Evolutionary conservation across 1,140 invertebrate genomes (phyloP), one percentile per base, ranked within the genome.

Genomic region (Armadillidium nasatum): DNA sequence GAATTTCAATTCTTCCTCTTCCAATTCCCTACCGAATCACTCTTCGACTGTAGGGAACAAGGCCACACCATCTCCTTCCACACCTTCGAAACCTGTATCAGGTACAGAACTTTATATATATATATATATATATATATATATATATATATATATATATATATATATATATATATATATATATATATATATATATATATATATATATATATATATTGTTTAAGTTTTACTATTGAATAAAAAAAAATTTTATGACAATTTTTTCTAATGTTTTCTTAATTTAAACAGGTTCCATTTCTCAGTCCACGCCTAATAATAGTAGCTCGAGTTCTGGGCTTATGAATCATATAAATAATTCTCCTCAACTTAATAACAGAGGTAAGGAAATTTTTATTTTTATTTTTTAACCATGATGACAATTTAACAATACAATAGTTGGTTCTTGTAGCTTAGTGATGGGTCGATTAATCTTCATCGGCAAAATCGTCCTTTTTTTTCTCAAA

Each of bases 271-370:
- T 79, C 67, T 43, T 43, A 10, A 66, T 19, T 44, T 66, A 79
- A 66, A 10, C 74, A 81, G 80, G 79, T 78, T 78, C 79, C 22
- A 78, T 76, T 44, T 82, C 76, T 79, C 80, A 79, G 72, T 60
- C 87, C 82, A 88, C 87, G 83, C 85, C 86, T 82, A 88, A 87
- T 85, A 88, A 88, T 84, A 88, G 86, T 83, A 87, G 87, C 81
- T 87, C 87, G 81, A 88, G 86, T 84, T 87, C 87, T 81, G 87
- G 86, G 70, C 86, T 84, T 82, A 82, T 80, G 75, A 88, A 88
- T 83, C 87, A 88, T 79, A 84, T 88, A 74, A 84, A 85, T 44
- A 75, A 76, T 70, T 33, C 71, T 15, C 77, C 81, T 66, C 80
- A 79, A 78, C 79, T 80, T 70, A 78, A 81, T 66, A 82, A 80